A percentile compares a stretch with the other conserved stretches of the same genome.
Conservation (phyloP, 1,140 invertebrate species). For the Tetramorium parvispinum region DNA sequence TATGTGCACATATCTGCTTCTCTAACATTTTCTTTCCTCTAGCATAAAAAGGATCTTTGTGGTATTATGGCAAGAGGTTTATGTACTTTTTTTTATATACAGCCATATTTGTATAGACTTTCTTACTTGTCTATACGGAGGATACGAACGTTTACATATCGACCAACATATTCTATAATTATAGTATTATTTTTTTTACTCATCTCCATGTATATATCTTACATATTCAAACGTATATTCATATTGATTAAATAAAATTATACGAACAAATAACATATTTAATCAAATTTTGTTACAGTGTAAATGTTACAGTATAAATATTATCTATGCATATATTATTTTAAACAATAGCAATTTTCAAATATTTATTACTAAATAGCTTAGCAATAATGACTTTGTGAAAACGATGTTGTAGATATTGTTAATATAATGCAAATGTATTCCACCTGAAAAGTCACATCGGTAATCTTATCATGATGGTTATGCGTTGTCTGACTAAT, state of each 20-base stretch:
- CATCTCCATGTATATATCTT: neutral
- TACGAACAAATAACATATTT: neutral
- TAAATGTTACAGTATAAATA: too few species aligned
- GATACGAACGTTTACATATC: neutral
- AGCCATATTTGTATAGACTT: constrained; percentile 8
- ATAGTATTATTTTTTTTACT: neutral
- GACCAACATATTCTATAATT: neutral
- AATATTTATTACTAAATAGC: neutral
- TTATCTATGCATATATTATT: neutral
- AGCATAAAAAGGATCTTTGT: constrained; percentile 29
- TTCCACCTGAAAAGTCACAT: neutral
- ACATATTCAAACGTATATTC: neutral
- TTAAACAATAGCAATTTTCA: neutral
- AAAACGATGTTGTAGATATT: constrained; percentile 37
- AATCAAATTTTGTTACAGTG: neutral
- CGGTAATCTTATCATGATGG: constrained; percentile 48
- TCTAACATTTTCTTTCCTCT: constrained; percentile 29
- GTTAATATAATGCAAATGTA: constrained; percentile 67
- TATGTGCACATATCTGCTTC: constrained; percentile 9
- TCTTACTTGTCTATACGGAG: neutral
- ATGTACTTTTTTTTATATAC: constrained; percentile 18
- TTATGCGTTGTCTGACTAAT: constrained; percentile 6
- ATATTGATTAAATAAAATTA: neutral
- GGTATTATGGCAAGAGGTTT: constrained; percentile 26
- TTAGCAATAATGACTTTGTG: neutral